Base-by-base conservation (phyloP, 1,140 invertebrate species). In the Nilaparvata lugens region DNA sequence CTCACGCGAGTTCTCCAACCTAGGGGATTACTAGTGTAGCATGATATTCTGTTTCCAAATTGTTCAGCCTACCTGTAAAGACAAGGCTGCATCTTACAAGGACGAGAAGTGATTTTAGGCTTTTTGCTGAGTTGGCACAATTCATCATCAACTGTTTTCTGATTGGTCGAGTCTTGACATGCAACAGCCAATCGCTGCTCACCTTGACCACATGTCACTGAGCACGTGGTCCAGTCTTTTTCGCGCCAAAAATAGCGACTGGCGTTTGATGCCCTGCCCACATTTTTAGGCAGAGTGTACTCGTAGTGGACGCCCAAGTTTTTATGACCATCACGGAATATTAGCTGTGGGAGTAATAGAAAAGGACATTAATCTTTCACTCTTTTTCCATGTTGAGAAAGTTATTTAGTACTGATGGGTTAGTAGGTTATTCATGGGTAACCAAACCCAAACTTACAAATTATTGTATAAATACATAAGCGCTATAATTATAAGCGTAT, bases 241-340 rank as follows among this genome's bases (percentile, higher is more conserved):
- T 87, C 78, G 11, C 83, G 75, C 90, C 92, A 95, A 9, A 76
- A 68, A 40, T 40, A 60, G 2, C 7, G 31, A 1, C 13, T 35
- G 31, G 31, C 31, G 7, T 35, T 11, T 11, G 31, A 11, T 11
- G 2, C 1, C 2, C 7, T 35, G 31, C 31, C 9, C 28, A 4
- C 28, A 35, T 35, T 35, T 11, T 6, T 11, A 55, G 70, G 84
- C 55, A 89, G 76, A 0, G 87, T 89, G 74, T 92, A 95, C 72
- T 93, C 88, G 75, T 89, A 93, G 56, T 78, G 78, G 14, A 94
- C 78, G 14, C 90, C 90, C 1, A 87, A 84, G 70, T 93, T 93
- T 62, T 83, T 79, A 63, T 82, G 80, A 56, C 81, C 79, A n/a
- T 87, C 87, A 68, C 87, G 82, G 69, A 87, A 87, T 64, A 93